Base-by-base conservation (phyloP, 2,888 invertebrate species). In the Limnephilus marmoratus region DNA sequence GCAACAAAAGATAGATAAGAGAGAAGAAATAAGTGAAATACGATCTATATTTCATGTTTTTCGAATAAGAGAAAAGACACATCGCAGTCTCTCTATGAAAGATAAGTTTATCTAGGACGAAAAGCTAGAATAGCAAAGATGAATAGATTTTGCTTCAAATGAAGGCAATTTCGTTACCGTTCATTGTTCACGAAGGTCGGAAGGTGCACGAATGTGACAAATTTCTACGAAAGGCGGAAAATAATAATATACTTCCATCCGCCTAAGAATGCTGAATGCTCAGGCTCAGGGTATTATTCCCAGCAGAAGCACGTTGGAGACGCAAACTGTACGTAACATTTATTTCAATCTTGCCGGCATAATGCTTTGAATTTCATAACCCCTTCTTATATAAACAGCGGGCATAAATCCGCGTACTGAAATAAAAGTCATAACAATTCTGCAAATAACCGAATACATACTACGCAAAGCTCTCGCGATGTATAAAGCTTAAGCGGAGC, bases 341-440 rank as follows among this genome's bases (percentile, higher is more conserved):
- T 87, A 89, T 89, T 89, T 89, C 31, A 89, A 89, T 89, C 41
- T 89, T 41, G n/a, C 88, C 37, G 45, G 41, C 3, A 80, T 68
- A 34, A 89, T 80, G 41, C 29, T 15, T 45, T 24, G 45, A 90
- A 90, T 90, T 90, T 81, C 45, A 81, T 82, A 81, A 90, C 90
- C 90, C n/a, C 89, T 49, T 82, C n/a, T 29, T 82, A 82, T 90
- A 45, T 18, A 49, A 18, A 90, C 29, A 82, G 90, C 90, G 81
- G 31, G 45, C 13, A 90, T 90, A 90, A 90, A 90, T 81, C 90
- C 81, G 45, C 18, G 90, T 49, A 82, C 90, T 82, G 45, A 90
- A 90, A 90, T 90, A 90, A 90, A 81, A 45, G 82, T 90, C 90
- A 90, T 82, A 82, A 90, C 82, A 90, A 82, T 90, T 90, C 82